A percentile compares a stretch with the other conserved stretches of the same genome.
phyloP scores from a whole-genome alignment of 2,888 invertebrate species.

The Monoplex corrugatus region DNA sequence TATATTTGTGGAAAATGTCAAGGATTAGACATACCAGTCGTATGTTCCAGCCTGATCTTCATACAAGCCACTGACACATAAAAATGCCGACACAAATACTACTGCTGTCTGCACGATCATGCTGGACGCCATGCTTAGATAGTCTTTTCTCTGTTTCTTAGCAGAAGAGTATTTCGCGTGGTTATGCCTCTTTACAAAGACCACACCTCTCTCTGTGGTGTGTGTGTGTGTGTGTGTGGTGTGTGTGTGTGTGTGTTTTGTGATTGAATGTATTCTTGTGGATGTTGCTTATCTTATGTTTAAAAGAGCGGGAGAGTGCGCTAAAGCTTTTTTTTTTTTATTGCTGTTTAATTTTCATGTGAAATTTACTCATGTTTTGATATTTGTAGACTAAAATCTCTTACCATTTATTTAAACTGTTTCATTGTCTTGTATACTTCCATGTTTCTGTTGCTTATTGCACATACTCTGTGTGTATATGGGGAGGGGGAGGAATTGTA shows the following conservation, averaged over 20 bases:
- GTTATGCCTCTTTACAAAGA: conserved; percentile 11
- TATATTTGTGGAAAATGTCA: not conserved
- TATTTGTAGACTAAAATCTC: too few relatives aligned
- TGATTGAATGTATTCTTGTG: not conserved
- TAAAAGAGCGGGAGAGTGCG: not conserved
- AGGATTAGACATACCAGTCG: conserved; percentile 54
- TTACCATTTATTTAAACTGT: too few relatives aligned
- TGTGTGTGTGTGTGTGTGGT: too few relatives aligned
- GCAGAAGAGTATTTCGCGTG: conserved; percentile 3
- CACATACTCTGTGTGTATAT: not conserved
- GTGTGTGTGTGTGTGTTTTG: too few relatives aligned
- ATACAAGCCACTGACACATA: conserved; percentile 43
- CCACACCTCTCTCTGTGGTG: too few relatives aligned
- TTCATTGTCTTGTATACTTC: not conserved
- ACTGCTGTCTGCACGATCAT: not conserved
- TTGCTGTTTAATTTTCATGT: too few relatives aligned
- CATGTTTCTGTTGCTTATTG: not conserved
- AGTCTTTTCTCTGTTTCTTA: not conserved
- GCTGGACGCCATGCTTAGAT: conserved; percentile 51
- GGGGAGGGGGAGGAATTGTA: not conserved
- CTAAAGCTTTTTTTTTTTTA: too few relatives aligned
- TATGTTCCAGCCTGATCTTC: conserved; percentile 56
- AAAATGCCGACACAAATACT: conserved; percentile 36
- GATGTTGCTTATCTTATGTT: not conserved
- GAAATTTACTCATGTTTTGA: too few relatives aligned